Conservation (phyloP, 2,797 vertebrate species). For the Cuculus canorus region DNA sequence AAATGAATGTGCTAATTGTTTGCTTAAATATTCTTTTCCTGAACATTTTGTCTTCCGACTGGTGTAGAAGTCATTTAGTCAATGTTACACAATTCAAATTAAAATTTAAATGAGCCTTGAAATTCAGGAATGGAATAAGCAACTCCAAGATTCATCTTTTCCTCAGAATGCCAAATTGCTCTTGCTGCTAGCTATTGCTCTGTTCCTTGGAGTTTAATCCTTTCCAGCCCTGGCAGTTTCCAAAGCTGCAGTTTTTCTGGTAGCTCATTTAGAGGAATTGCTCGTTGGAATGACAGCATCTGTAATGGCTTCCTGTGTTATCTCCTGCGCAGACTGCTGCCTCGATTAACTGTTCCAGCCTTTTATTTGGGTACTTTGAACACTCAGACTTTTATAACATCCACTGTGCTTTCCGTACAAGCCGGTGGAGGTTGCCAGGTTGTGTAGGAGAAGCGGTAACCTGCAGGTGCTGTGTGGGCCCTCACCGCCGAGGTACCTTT, state of each 20-base stretch:
- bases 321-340: not conserved
- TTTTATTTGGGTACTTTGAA: not conserved
- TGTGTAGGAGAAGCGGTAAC: not conserved
- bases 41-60: slow-evolving; percentile 29
- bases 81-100: slow-evolving; percentile 27
- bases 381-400: not conserved
- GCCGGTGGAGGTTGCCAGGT: not conserved
- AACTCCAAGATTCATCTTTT: slow-evolving; percentile 18
- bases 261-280: slow-evolving; percentile 1
- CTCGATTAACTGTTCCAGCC: not conserved
- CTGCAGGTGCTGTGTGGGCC: not conserved
- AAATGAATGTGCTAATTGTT: slow-evolving; percentile 21
- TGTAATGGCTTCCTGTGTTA: not conserved
- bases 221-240: not conserved
- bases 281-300: not conserved
- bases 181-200: not conserved
- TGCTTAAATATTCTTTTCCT: slow-evolving; percentile 60
- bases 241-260: not conserved
- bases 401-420: not conserved
- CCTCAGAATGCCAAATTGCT: slow-evolving; percentile 25
- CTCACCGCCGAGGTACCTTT: not conserved
- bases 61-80: slow-evolving; percentile 39
- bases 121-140: slow-evolving; percentile 13
- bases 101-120: slow-evolving; percentile 57
- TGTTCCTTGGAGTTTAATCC: slow-evolving; percentile 26